A percentile compares a stretch with the other conserved stretches of the same genome.
phyloP scores from a whole-genome alignment of 2,797 vertebrate genomes.

The Eulemur coronatus region DNA sequence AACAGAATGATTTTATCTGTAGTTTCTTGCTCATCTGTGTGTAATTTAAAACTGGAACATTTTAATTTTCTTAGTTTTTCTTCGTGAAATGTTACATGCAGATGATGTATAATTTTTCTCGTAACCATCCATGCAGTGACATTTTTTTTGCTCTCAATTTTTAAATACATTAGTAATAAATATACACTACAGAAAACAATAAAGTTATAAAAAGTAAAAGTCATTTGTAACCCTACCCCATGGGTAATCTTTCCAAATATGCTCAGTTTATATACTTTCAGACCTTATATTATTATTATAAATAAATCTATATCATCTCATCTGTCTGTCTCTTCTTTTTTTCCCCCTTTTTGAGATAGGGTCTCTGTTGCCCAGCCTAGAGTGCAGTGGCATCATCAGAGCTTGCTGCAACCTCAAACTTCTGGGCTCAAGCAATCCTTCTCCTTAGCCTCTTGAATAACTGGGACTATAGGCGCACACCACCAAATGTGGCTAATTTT shows the following conservation, averaged over 20 bases:
- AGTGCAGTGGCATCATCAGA: background rate
- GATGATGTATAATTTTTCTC: background rate
- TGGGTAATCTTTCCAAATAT: background rate
- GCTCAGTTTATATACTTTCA: background rate
- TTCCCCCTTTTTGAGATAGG: background rate
- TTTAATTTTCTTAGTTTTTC: slow-evolving; percentile 42
- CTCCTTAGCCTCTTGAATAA: background rate
- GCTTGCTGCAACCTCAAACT: background rate
- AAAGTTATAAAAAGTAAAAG: background rate
- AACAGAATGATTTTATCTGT: background rate
- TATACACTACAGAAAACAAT: background rate
- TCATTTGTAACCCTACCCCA: background rate
- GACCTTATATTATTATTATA: background rate
- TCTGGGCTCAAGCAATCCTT: background rate
- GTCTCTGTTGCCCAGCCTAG: background rate
- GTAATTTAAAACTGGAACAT: slow-evolving; percentile 30
- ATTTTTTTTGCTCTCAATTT: slow-evolving; percentile 4
- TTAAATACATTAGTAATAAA: background rate
- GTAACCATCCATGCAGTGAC: background rate
- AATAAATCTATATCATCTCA: background rate
- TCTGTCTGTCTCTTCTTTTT: background rate
- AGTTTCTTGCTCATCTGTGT: background rate
- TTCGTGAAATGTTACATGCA: background rate
- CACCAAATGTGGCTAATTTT: background rate
- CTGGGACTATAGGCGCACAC: background rate